These are phyloP conservation scores for Hippopotamyrus pictus DNA, from an alignment of 2,797 vertebrate genomes.

Conservation along the genomic window DNA sequence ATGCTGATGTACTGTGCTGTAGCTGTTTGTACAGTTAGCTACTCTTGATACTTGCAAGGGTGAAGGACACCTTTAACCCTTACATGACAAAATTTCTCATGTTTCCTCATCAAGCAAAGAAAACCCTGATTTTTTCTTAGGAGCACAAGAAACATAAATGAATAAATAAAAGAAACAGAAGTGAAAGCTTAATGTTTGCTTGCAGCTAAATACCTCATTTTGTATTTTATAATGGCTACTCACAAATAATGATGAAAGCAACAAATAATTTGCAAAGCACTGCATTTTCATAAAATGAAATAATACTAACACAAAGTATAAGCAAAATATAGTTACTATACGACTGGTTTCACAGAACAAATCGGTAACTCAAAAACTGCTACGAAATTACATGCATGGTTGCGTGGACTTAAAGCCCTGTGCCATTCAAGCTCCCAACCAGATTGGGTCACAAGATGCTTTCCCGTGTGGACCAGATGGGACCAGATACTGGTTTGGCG, in stretches of 20 bases:
- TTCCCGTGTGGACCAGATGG: slow-evolving; percentile 14
- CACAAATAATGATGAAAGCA: neutral
- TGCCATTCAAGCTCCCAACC: slow-evolving; percentile 9
- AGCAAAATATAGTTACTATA: slow-evolving; percentile 9
- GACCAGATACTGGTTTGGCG: slow-evolving; percentile 8
- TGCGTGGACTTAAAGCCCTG: slow-evolving; percentile 4
- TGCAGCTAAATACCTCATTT: neutral
- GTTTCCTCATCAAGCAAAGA: neutral
- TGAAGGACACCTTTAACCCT: neutral
- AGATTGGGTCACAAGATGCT: slow-evolving; percentile 14
- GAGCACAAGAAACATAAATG: neutral
- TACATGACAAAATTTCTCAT: neutral
- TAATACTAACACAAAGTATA: neutral
- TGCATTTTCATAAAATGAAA: neutral
- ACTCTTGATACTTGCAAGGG: neutral
- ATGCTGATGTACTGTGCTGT: neutral
- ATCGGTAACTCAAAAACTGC: slow-evolving; percentile 5
- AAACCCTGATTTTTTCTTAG: neutral
- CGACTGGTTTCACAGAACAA: slow-evolving; percentile 13
- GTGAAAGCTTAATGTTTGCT: neutral
- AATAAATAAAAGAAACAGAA: neutral
- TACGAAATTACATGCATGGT: slow-evolving; percentile 5
- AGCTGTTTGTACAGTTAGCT: neutral
- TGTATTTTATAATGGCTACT: neutral
- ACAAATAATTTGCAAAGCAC: neutral